Conservation (phyloP, 2,797 vertebrate genomes). For the Tapera naevia region DNA sequence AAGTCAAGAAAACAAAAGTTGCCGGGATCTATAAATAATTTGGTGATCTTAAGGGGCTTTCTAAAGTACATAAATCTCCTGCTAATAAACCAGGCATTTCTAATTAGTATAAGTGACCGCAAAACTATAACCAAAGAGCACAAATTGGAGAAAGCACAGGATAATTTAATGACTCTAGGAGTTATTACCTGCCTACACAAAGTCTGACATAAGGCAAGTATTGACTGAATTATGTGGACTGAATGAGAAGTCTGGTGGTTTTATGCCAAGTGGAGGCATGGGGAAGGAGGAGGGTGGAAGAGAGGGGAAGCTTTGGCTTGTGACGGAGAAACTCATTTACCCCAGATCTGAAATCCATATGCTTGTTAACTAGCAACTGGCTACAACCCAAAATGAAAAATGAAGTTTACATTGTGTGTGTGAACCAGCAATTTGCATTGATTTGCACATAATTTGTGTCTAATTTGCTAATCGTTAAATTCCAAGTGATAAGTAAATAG, state of each 20-base stretch:
- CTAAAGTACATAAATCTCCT: not conserved
- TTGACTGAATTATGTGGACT: conserved; percentile 26
- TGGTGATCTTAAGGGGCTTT: not conserved
- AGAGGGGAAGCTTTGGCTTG: not conserved
- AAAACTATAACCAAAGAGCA: conserved; percentile 37
- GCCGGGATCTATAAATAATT: not conserved
- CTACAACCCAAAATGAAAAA: conserved; percentile 56
- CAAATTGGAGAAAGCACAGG: conserved; percentile 40
- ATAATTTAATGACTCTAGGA: conserved; percentile 58
- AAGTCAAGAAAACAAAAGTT: not conserved
- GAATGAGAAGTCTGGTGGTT: not conserved
- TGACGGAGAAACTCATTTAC: conserved; percentile 43
- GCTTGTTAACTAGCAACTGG: conserved; percentile 54
- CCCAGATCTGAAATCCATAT: conserved; percentile 63
- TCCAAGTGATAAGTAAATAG: conserved; percentile 55
- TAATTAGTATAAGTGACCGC: conserved; percentile 48
- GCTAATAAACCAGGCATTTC: conserved; percentile 29
- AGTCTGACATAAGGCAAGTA: conserved; percentile 31
- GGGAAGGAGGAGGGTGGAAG: not conserved
- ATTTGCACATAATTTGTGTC: conserved; percentile 71
- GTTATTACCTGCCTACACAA: conserved; percentile 45
- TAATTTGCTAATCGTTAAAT: conserved; percentile 70
- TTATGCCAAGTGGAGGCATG: conserved; percentile 24
- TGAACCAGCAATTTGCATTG: conserved; percentile 62
- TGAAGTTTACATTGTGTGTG: conserved; percentile 49